These are phyloP conservation scores for Onchidella celtica DNA, from an alignment of 2,888 invertebrate genomes.

Conservation along the genomic window DNA sequence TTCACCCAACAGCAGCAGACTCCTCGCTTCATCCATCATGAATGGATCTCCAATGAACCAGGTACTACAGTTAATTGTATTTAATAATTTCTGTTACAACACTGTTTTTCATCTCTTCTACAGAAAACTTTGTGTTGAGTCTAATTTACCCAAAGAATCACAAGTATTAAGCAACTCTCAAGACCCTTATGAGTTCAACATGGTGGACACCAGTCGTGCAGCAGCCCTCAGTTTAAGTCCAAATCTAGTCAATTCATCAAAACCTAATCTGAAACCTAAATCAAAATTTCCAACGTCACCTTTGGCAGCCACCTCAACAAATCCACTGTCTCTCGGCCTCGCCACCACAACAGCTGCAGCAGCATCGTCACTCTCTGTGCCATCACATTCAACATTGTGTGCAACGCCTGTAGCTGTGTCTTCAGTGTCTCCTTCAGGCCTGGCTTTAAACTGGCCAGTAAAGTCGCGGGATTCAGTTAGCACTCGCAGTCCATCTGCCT, in stretches of 20 bases:
- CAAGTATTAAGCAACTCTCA: slow-evolving; percentile 67
- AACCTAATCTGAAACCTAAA: slow-evolving; percentile 62
- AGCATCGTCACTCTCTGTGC: slow-evolving; percentile 24
- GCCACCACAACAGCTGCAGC: slow-evolving; percentile 32
- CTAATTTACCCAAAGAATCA: slow-evolving; percentile 74
- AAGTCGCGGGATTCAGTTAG: slow-evolving; percentile 23
- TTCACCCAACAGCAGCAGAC: too few species aligned
- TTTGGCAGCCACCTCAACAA: slow-evolving; percentile 40
- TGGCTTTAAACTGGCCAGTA: slow-evolving; percentile 35
- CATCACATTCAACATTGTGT: slow-evolving; percentile 16
- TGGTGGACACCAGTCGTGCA: slow-evolving; percentile 57
- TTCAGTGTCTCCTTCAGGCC: slow-evolving; percentile 18
- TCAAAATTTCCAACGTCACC: slow-evolving; percentile 58
- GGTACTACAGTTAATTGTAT: too few species aligned
- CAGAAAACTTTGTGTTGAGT: slow-evolving; percentile 78
- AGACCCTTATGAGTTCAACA: slow-evolving; percentile 77
- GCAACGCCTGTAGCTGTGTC: slow-evolving; percentile 23
- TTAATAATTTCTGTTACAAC: too few species aligned
- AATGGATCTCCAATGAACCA: too few species aligned
- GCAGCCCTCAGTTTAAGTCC: slow-evolving; percentile 17
- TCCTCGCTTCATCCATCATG: too few species aligned
- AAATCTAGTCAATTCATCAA: slow-evolving; percentile 43
- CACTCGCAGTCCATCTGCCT: slow-evolving; percentile 37
- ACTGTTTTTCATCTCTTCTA: too few species aligned
- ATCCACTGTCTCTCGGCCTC: slow-evolving; percentile 40